phyloP scores from a whole-genome alignment of 1,140 invertebrate genomes.

The Aphidius ervi region DNA sequence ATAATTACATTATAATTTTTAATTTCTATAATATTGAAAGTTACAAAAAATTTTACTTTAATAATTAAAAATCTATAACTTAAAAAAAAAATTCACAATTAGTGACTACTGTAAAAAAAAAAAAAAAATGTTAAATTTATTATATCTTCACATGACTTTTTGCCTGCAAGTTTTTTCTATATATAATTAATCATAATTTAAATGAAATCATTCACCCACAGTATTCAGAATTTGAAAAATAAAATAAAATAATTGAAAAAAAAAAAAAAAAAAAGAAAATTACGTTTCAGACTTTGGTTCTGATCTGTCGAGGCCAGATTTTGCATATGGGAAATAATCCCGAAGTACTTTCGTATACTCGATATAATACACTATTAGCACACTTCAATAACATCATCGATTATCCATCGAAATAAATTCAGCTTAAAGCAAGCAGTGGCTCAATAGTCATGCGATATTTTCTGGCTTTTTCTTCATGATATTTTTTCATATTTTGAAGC shows the following conservation, averaged over 20 bases:
- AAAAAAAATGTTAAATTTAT: no score
- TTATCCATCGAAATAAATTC: conserved; percentile 34
- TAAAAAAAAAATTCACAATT: no score
- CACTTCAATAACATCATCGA: conserved; percentile 15
- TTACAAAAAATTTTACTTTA: conserved; percentile 13
- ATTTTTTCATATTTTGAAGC: conserved; percentile 62
- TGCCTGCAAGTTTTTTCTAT: background rate
- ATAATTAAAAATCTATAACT: conserved; percentile 38
- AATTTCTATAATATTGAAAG: no score
- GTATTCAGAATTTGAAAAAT: conserved; percentile 9
- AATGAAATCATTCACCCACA: conserved; percentile 4
- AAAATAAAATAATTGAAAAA: background rate
- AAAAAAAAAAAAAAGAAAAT: conserved; percentile 12
- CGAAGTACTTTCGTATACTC: conserved; percentile 24
- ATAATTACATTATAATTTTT: no score
- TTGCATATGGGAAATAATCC: conserved; percentile 34
- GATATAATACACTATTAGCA: conserved; percentile 19
- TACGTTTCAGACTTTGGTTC: conserved; percentile 46
- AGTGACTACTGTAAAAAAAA: background rate
- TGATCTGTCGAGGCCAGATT: conserved; percentile 45
- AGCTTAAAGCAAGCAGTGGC: conserved; percentile 66
- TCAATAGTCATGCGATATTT: conserved; percentile 56
- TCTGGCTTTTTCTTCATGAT: conserved; percentile 53
- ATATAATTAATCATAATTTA: background rate
- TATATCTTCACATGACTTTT: no score